Conservation (phyloP, 1,140 invertebrate species). For the Pseudomyrmex dendroicus region DNA sequence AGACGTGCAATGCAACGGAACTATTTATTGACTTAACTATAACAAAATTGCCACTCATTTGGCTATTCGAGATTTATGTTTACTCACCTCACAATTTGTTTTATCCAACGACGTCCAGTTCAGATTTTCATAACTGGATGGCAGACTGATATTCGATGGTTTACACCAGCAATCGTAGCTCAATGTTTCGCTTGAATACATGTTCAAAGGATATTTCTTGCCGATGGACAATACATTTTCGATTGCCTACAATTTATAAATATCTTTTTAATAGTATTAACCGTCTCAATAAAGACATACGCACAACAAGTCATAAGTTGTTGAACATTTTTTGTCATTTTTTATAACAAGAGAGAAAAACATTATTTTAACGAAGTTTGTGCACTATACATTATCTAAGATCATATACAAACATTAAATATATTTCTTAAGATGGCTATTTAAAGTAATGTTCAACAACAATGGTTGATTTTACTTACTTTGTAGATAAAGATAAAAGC, state of each 20-base stretch:
- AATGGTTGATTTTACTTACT: slow-evolving; percentile 85
- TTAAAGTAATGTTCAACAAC: too few species aligned
- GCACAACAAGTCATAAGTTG: too few species aligned
- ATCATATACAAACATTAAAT: too few species aligned
- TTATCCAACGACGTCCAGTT: slow-evolving; percentile 88
- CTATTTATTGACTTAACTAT: neutral
- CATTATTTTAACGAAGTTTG: too few species aligned
- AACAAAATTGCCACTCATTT: neutral
- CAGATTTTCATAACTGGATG: slow-evolving; percentile 78
- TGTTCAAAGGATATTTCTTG: slow-evolving; percentile 91
- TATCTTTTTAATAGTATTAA: slow-evolving; percentile 4
- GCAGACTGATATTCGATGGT: slow-evolving; percentile 80
- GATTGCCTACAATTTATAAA: slow-evolving; percentile 87
- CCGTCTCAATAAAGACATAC: neutral
- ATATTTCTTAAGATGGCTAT: too few species aligned
- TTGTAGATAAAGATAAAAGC: slow-evolving; percentile 99
- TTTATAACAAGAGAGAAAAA: too few species aligned
- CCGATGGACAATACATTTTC: slow-evolving; percentile 94
- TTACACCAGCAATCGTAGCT: slow-evolving; percentile 90
- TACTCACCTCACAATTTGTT: slow-evolving; percentile 87
- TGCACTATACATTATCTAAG: too few species aligned
- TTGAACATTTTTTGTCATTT: too few species aligned
- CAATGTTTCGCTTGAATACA: slow-evolving; percentile 85
- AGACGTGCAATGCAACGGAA: slow-evolving; percentile 3
- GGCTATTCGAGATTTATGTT: slow-evolving; percentile 1